Base-by-base conservation (phyloP, 2,888 invertebrate species). In the Eurois occulta region DNA sequence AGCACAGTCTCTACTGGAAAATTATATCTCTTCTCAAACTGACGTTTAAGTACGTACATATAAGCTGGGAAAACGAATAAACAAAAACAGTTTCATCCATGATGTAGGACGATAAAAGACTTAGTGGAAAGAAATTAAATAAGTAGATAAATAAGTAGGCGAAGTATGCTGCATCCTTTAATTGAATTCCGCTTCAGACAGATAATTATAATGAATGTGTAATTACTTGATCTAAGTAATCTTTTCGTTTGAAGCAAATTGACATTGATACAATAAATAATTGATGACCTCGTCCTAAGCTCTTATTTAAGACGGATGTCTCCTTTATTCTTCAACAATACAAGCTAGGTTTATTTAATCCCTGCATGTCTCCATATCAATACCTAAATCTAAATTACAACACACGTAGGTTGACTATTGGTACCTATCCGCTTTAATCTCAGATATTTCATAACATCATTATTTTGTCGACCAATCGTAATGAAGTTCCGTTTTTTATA, bases 401-500 rank as follows among this genome's bases (percentile, higher is more conserved):
- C 43, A 74, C 65, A n/a, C 32, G 41, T 71, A 46, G 2, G 11
- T 38, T 58, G 8, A 1, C 10, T 66, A 74, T 66, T 74, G 24
- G 46, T 69, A 68, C 46, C 46, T 70, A 77, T 77, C 69, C 72
- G 41, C 28, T 65, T 52, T 67, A 52, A 69, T 78, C 64, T 52
- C n/a, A 32, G 41, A 72, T 82, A 68, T 62, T 78, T 83, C 60
- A 46, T 41, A 79, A 60, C 62, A 58, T 73, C 70, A 76, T 76
- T 75, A 79, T 70, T 75, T 78, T 13, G 77, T 78, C 67, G 65
- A 74, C 80, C 71, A 86, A 77, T 73, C 70, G 55, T 35, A 69
- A 62, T 38, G 7, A 62, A 75, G 75, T 84, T 81, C 68, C 70
- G 79, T 62, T 87, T 87, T 87, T 83, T 86, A 67, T 65, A 35